These are phyloP conservation scores for Pteropus rufus DNA, from an alignment of 2,797 vertebrate species.

Conservation along the genomic window DNA sequence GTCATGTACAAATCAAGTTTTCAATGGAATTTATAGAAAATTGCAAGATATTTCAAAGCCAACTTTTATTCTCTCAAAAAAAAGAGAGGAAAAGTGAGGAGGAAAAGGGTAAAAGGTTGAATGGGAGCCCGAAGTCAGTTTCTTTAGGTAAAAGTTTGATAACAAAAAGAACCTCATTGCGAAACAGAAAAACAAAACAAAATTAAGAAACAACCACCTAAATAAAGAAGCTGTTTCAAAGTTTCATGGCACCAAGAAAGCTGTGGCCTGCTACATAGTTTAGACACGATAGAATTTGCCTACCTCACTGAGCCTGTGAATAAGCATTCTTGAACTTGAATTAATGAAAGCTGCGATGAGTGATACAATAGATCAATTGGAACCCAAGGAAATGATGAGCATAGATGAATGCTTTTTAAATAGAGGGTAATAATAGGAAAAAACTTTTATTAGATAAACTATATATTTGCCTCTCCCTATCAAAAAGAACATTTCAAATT, in stretches of 20 bases:
- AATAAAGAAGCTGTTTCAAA: background rate
- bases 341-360: background rate
- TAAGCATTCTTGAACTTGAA: background rate
- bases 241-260: background rate
- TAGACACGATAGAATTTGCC: background rate
- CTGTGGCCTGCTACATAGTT: background rate
- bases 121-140: background rate
- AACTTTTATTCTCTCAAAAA: slow-evolving; percentile 7
- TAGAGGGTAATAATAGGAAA: background rate
- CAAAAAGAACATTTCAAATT: slow-evolving; percentile 45
- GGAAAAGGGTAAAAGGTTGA: background rate
- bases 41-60: background rate
- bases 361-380: background rate
- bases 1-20: slow-evolving; percentile 33
- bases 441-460: background rate
- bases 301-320: background rate
- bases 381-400: background rate
- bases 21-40: slow-evolving; percentile 30
- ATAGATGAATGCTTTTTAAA: slow-evolving; percentile 24
- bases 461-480: background rate
- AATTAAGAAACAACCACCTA: background rate
- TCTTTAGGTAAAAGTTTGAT: slow-evolving; percentile 30
- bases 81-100: background rate
- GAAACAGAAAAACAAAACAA: background rate
- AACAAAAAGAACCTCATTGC: background rate